Evolutionary conservation across 2,797 vertebrate species (phyloP).

Genomic region (Hirundo rustica): DNA sequence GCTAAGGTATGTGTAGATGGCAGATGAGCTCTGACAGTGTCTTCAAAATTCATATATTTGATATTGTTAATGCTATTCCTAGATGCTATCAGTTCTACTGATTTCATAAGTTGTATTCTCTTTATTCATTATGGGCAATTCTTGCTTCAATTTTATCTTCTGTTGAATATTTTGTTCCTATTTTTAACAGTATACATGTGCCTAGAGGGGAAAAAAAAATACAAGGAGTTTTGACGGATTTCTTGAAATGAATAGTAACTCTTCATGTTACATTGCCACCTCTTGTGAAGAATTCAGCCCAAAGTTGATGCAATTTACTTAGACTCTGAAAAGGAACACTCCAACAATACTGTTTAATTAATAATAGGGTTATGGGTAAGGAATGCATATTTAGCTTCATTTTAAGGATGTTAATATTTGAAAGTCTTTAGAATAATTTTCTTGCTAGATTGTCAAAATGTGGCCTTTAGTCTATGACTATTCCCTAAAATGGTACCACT

Average conservation of each 20-base stretch:
- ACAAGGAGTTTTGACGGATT: neutral
- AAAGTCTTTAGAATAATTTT: neutral
- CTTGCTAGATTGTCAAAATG: conserved; percentile 11
- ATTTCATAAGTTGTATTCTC: neutral
- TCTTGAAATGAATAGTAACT: neutral
- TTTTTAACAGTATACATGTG: neutral
- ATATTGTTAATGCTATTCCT: neutral
- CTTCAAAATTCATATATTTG: neutral
- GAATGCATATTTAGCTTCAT: neutral
- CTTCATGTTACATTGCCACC: neutral
- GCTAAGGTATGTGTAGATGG: neutral
- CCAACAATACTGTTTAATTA: neutral
- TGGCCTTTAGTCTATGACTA: neutral
- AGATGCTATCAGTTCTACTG: neutral
- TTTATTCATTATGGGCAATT: neutral
- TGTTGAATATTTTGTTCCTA: neutral
- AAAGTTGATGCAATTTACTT: neutral
- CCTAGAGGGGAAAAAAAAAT: neutral
- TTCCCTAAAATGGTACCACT: neutral
- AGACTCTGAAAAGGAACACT: neutral
- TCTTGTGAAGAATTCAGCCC: neutral
- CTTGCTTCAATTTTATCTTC: neutral
- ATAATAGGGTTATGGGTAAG: neutral
- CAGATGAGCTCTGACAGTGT: neutral
- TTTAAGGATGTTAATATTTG: conserved; percentile 16